Base-by-base conservation (phyloP, 2,797 vertebrate species). In the Melanotaenia pygmaea region DNA sequence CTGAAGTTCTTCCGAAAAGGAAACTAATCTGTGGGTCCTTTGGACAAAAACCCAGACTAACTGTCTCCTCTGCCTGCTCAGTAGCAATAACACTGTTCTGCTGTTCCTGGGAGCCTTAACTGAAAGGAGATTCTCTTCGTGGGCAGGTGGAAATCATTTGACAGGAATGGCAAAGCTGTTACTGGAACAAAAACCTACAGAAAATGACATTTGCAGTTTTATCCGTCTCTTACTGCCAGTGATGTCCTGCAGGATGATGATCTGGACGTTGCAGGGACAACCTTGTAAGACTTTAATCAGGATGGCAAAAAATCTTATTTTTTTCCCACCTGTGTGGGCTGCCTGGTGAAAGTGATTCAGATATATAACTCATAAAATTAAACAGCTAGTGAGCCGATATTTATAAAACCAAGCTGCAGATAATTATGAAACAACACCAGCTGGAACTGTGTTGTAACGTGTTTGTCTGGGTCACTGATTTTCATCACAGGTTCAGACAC, bases 1-100 rank as follows among this genome's bases (percentile, higher is more conserved):
- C 93, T 97, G 72, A 98, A 96, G 89, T 99, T 99, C 93, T 98
- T 99, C 75, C 89, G 86, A n/a, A 84, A 67, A 76, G 12, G 2
- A 12, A 13, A n/a, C 37, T 13, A 43, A 18, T 60, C 64, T 66
- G 43, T 65, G 72, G 40, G 72, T 59, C 43, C 50, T 47, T 47
- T 53, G 74, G 38, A 12, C 64, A 56, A 70, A 59, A 72, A 60
- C 38, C 50, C n/a, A 11, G 63, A 47, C 45, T 57, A 3, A 28
- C 69, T 32, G 53, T 65, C 70, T 82, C 72, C 66, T 68, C 38
- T 13, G 47, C 70, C 67, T 71, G 0, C 78, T 50, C 71, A 56
- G 56, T 45, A 80, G 86, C 78, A 86, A 80, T 83, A 87, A 90
- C 32, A 22, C 35, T 74, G 16, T 72, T 71, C 65, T 72, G 58